These are phyloP conservation scores for Ceratothoa steindachneri DNA, from an alignment of 2,888 invertebrate species.

Conservation along the genomic window DNA sequence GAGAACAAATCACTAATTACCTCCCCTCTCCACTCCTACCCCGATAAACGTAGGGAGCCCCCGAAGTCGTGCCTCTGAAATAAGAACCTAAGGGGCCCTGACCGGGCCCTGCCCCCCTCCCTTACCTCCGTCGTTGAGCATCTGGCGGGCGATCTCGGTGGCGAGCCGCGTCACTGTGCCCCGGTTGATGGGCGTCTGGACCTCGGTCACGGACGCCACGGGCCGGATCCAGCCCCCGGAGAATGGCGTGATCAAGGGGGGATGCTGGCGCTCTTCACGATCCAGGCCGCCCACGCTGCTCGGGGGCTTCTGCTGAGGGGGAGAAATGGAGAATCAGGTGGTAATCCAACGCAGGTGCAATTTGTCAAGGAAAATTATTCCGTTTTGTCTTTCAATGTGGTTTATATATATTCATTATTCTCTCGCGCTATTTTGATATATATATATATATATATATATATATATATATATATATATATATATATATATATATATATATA, in stretches of 20 bases:
- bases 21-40: too few relatives aligned
- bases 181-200: neutral
- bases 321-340: too few relatives aligned
- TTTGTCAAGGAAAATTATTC: neutral
- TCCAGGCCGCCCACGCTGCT: neutral
- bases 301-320: too few relatives aligned
- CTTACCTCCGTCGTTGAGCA: neutral
- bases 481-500: neutral
- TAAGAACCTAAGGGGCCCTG: too few relatives aligned
- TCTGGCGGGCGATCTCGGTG: neutral
- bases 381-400: too few relatives aligned
- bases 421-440: too few relatives aligned
- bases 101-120: too few relatives aligned
- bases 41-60: too few relatives aligned
- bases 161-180: neutral
- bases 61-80: too few relatives aligned
- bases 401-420: too few relatives aligned
- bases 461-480: neutral
- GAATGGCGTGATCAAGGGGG: neutral
- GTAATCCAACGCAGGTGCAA: too few relatives aligned
- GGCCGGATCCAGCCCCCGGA: neutral
- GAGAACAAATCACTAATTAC: too few relatives aligned
- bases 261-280: neutral
- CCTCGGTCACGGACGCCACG: neutral
- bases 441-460: neutral